Conservation (phyloP, 1,140 invertebrate species). For the Daktulosphaira vitifoliae region DNA sequence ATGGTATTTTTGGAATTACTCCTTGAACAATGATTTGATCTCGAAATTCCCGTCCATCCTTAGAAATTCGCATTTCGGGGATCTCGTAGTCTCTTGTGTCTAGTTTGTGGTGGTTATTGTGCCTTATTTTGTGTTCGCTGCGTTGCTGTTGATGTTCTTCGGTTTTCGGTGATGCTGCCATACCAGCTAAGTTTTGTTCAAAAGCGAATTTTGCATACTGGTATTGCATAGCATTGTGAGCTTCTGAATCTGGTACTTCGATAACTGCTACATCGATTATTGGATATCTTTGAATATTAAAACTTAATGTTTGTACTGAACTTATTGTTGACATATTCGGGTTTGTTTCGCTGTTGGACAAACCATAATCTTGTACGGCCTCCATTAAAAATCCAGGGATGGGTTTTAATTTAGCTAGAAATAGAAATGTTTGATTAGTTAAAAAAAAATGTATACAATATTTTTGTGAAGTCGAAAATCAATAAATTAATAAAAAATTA, state of each 20-base stretch:
- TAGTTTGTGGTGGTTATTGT: neutral
- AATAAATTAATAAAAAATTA: no score
- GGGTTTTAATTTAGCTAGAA: constrained; percentile 29
- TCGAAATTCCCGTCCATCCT: constrained; percentile 14
- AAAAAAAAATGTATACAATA: no score
- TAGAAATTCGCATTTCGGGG: neutral
- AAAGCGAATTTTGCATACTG: constrained; percentile 33
- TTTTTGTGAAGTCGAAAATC: no score
- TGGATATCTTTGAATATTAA: constrained; percentile 34
- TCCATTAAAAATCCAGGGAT: constrained; percentile 14
- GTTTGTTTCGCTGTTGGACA: neutral
- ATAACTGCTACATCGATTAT: constrained; percentile 38
- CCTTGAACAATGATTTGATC: neutral
- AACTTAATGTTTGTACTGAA: constrained; percentile 34
- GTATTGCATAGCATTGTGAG: constrained; percentile 16
- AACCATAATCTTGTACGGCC: neutral
- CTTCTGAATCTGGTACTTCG: constrained; percentile 36
- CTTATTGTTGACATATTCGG: neutral
- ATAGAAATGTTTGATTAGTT: no score
- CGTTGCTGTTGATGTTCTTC: neutral
- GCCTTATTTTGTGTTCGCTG: neutral
- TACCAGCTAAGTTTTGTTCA: constrained; percentile 5
- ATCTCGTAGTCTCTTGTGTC: neutral
- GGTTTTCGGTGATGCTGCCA: neutral
- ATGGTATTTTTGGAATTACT: neutral